Evolutionary conservation across 2,888 invertebrate species (phyloP), one percentile per base, ranked within the genome.

Genomic region (Acleris cristana): DNA sequence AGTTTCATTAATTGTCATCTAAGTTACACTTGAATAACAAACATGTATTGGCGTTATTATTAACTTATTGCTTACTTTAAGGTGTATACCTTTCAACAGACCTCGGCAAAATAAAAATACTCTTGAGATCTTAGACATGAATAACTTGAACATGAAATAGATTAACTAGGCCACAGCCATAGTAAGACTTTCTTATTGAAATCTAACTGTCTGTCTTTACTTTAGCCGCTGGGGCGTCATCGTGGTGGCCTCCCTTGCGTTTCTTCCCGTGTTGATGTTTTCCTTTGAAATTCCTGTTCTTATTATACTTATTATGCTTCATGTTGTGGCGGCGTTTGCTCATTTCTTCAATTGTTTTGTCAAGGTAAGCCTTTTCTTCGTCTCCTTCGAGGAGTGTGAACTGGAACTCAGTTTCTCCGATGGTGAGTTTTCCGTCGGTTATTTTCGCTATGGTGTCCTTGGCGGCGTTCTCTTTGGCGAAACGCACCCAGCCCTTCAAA

Each of bases 401-500:
- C 1, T 89, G 86, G 0, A 95, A 85, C 44, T 94, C 94, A 2
- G 86, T 82, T 0, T 94, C 93, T 65, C 90, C 82, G 3, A 93
- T 87, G 71, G 88, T 90, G 19, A 96, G 85, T 88, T 95, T 95
- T 1, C 94, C 94, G 64, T 95, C 95, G 1, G 94, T 90, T 57
- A 96, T 85, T 80, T 95, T 95, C 54, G 94, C 94, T 19, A 94
- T 78, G 62, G 96, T 83, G 63, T 94, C 93, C 70, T 94, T 94
- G 0, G 96, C 97, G 8, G 94, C 86, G 80, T 96, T 95, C 78
- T 96, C 96, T 69, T 95, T 95, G 3, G 94, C 85, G 61, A 97
- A 93, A 52, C 97, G 94, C 19, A 97, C 92, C 87, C 95, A 95
- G 1, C 96, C 98, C 75, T 95, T 94, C 5, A 93, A 87, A 72